These are phyloP conservation scores for Muraenolepis orangiensis DNA, from an alignment of 2,797 vertebrate species.

Conservation along the genomic window DNA sequence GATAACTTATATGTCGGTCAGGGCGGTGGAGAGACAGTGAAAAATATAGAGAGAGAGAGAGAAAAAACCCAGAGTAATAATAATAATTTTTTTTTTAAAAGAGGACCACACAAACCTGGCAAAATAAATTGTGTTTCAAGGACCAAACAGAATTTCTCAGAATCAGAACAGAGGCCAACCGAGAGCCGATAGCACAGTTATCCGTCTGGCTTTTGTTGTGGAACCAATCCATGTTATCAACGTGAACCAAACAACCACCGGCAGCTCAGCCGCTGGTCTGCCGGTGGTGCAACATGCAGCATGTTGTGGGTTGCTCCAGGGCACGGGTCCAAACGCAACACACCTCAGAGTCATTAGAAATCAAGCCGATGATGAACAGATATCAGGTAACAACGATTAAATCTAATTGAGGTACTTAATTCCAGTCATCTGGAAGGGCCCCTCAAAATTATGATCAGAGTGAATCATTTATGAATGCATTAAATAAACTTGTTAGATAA, in stretches of 20 bases:
- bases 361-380: constrained; percentile 27
- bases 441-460: not conserved
- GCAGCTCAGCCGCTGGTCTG: not conserved
- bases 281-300: not conserved
- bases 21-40: not conserved
- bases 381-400: constrained; percentile 20
- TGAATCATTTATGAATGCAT: not conserved
- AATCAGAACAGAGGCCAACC: not conserved
- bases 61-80: too few relatives aligned
- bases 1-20: constrained; percentile 32
- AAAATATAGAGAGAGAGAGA: not conserved
- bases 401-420: constrained; percentile 15
- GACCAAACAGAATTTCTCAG: too few relatives aligned
- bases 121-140: too few relatives aligned
- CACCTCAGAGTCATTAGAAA: constrained; percentile 21
- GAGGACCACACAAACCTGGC: too few relatives aligned
- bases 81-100: too few relatives aligned
- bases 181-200: not conserved
- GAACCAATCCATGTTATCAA: not conserved
- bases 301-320: constrained; percentile 24
- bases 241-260: not conserved
- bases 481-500: not conserved
- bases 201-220: not conserved
- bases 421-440: not conserved
- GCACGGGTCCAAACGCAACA: constrained; percentile 14